Base-by-base conservation (phyloP, 2,113 vertebrate genomes). In the Odocoileus virginianus region DNA sequence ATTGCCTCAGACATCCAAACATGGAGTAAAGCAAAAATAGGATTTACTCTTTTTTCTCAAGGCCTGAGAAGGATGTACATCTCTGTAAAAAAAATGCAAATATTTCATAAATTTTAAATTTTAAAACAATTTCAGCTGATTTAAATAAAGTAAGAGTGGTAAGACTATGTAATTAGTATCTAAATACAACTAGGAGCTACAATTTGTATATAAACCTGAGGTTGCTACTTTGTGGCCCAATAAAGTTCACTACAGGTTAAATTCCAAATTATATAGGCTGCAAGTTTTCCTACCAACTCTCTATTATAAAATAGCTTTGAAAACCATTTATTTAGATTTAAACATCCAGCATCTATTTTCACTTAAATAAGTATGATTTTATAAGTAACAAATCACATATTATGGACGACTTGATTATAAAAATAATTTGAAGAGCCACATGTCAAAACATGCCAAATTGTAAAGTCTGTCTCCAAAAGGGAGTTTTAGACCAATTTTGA, bases 1-100 rank as follows among this genome's bases (percentile, higher is more conserved):
- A 95, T 98, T 96, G 64, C 93, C 27, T 95, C 71, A 96, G n/a
- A 74, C 15, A 64, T 79, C 13, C 33, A 94, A 16, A 27, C 78
- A 33, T 27, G 14, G 6, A 95, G 7, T 36, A 36, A 93, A 71
- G 47, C 55, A 76, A 85, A 87, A 81, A 43, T 6, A 71, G 12
- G 1, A 3, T 89, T 93, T 76, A 5, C 13, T 85, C 30, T 84
- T 87, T 71, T 89, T 47, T 21, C n/a, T 88, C 45, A 67, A 87
- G 13, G 21, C 0, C 2, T 43, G 15, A 58, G 13, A 40, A 95
- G 9, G 15, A 67, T 28, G 21, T 0, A 58, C 2, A 52, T 91
- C 6, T 92, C 13, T 74, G 78, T 25, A 47, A 28, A 94, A 94
- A 94, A 61, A 27, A 27, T 82, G 0, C 27, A 92, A 90, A 57